Evolutionary conservation across 2,888 invertebrate genomes (phyloP).

Genomic region (Patella caerulea): DNA sequence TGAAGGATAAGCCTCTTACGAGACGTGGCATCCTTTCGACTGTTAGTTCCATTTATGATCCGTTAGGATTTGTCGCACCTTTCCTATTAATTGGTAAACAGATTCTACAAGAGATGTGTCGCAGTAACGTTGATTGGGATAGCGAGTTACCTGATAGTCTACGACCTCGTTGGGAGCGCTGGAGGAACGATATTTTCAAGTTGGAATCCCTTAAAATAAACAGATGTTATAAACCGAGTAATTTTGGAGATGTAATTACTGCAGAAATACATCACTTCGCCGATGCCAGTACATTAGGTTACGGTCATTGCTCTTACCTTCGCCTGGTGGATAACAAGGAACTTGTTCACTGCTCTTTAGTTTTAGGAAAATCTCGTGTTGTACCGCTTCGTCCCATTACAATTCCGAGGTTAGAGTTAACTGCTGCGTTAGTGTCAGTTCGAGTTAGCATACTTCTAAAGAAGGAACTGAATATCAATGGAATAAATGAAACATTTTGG

Average conservation of each 20-base stretch:
- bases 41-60: constrained; percentile 21
- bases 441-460: constrained; percentile 32
- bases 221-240: background rate
- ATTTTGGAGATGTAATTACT: background rate
- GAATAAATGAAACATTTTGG: constrained; percentile 36
- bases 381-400: constrained; percentile 15
- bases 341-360: background rate
- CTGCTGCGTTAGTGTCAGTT: constrained; percentile 37
- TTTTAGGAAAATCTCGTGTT: background rate
- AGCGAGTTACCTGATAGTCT: constrained; percentile 13
- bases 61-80: constrained; percentile 25
- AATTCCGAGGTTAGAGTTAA: constrained; percentile 40
- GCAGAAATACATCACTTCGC: background rate
- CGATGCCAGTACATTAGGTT: constrained; percentile 8
- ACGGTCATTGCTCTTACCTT: constrained; percentile 1
- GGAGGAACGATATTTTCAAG: background rate
- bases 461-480: constrained; percentile 29
- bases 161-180: constrained; percentile 3
- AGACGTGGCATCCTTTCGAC: background rate
- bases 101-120: constrained; percentile 24
- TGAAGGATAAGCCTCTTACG: no score
- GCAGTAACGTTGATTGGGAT: constrained; percentile 17
- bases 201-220: background rate
- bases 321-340: background rate
- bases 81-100: no score